These are phyloP conservation scores for Metellina segmentata DNA, from an alignment of 2,888 invertebrate species.

Conservation along the genomic window DNA sequence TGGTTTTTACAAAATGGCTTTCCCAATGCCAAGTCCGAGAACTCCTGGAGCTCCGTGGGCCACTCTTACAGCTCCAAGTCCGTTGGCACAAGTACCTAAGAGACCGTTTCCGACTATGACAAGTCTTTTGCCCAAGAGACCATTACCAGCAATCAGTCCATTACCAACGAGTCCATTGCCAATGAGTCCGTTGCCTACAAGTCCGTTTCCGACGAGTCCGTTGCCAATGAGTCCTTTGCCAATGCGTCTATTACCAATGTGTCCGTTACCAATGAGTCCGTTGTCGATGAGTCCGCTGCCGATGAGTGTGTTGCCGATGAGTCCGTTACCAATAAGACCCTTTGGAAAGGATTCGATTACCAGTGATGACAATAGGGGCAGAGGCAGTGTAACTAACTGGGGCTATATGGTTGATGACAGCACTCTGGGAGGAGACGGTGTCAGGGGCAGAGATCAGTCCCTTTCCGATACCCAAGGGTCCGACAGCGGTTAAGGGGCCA, in stretches of 20 bases:
- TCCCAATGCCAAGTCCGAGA: conserved; percentile 4
- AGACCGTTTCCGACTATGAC: neutral
- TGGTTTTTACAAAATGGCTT: conserved; percentile 5
- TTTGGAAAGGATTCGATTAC: conserved; percentile 8
- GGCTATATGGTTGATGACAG: conserved; percentile 4
- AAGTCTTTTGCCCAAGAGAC: neutral
- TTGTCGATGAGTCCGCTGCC: neutral
- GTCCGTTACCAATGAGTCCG: neutral
- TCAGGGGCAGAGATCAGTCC: neutral
- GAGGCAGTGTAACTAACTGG: neutral
- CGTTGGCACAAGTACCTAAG: neutral
- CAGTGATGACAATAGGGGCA: neutral
- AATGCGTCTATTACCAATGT: neutral
- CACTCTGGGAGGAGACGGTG: neutral
- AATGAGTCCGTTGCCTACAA: conserved; percentile 28
- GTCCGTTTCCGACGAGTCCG: conserved; percentile 6
- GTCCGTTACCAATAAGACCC: neutral
- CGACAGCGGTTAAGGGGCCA: neutral
- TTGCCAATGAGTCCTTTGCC: neutral
- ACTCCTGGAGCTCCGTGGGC: neutral
- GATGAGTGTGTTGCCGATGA: no score
- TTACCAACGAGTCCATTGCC: conserved; percentile 13
- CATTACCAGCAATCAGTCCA: neutral
- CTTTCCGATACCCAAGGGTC: neutral
- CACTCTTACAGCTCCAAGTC: neutral